Evolutionary conservation across 92 coral and sea anemone species (phyloP), one percentile per base, ranked within the genome.

Genomic region (Heteractis magnifica): DNA sequence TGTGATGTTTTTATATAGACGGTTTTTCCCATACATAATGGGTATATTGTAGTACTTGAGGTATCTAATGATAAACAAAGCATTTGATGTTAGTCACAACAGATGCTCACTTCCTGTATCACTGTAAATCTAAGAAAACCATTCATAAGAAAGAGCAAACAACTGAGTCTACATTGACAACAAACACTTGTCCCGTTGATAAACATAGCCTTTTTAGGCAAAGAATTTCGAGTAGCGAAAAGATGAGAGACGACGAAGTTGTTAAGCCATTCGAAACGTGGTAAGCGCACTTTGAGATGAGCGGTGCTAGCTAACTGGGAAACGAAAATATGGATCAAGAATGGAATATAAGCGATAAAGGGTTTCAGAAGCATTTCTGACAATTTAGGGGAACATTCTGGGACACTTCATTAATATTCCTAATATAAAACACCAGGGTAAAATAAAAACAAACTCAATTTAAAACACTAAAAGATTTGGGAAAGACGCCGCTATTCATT

Each of bases 91-190:
- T 68, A 26, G 73, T 11, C 26, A 68, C 21, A 68, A 23, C 73
- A 68, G 49, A 68, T 20, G 73, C 73, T 10, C 12, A 23, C 73
- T 68, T 68, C 73, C 73, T 68, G 73, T 68, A 23, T 20, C 73
- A 23, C 49, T 68, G 73, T 68, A 68, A 26, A 14, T 10, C 49
- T 68, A 68, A 21, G 19, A 68, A 26, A 68, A 68, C 50, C 73
- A 68, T 26, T 48, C 21, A 14, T 13, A 21, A 68, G 11, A 26
- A 26, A 68, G 73, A 68, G 23, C 10, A 68, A 68, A 68, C 73
- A 68, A 68, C 73, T 68, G 20, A 68, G 73, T 9, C 49, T 68
- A 21, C 48, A 68, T 8, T 68, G 73, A 68, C 12, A 68, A 26
- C 73, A 23, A 68, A 26, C 73, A 68, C 73, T 68, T 68, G 11